A percentile compares a stretch with the other conserved stretches of the same genome.
These are phyloP conservation scores for Tetraodon nigroviridis DNA, from an alignment of 2,113 vertebrate species.

Conservation along the genomic window DNA sequence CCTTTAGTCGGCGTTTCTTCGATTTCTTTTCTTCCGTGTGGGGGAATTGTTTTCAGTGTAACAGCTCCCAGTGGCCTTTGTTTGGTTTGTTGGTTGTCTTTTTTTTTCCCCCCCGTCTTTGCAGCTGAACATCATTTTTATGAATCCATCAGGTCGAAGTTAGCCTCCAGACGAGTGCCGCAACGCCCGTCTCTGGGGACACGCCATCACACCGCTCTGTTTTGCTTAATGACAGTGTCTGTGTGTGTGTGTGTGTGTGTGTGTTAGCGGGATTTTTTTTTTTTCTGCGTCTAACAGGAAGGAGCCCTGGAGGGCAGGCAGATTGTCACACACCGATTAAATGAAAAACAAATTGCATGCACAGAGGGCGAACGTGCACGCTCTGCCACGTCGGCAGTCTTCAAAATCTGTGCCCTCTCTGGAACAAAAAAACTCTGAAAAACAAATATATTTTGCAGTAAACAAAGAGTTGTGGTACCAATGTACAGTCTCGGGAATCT, in stretches of 20 bases:
- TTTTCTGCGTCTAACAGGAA: constrained; percentile 25
- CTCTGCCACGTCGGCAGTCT: background rate
- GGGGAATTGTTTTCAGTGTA: constrained; percentile 34
- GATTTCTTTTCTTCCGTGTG: constrained; percentile 36
- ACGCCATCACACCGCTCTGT: constrained; percentile 63
- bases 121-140: constrained; percentile 45
- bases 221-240: constrained; percentile 66
- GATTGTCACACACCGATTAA: constrained; percentile 53
- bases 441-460: constrained; percentile 18
- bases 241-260: constrained; percentile 46
- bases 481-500: constrained; percentile 4
- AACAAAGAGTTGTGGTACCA: constrained; percentile 8
- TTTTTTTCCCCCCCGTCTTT: constrained; percentile 41
- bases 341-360: constrained; percentile 55
- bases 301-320: constrained; percentile 42
- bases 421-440: background rate
- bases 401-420: constrained; percentile 11
- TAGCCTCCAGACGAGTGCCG: constrained; percentile 48
- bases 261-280: no score
- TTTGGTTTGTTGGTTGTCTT: constrained; percentile 45
- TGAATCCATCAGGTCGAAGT: constrained; percentile 64
- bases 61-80: constrained; percentile 39
- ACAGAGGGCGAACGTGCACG: background rate
- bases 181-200: constrained; percentile 38
- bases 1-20: constrained; percentile 51